Base-by-base conservation (phyloP, 1,140 invertebrate genomes). In the Caenorhabditis inopinata region DNA sequence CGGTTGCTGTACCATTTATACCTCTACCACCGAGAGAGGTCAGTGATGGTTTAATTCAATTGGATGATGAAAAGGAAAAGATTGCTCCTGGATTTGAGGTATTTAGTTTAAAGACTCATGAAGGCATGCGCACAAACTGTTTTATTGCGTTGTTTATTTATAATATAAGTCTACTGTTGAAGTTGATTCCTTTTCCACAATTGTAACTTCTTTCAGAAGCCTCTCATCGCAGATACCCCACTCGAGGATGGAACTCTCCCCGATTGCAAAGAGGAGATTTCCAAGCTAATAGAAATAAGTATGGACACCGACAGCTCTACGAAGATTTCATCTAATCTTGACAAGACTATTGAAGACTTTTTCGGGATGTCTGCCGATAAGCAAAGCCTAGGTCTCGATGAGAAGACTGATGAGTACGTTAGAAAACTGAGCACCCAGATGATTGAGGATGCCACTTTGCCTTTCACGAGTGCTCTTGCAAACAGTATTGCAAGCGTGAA, bases 401-500 rank as follows among this genome's bases (percentile, higher is more conserved):
- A 68, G 58, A 68, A 68, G 32, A 68, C 58, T 1, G 58, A 68
- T 21, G 58, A 68, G n/a, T 68, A 38, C 12, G 58, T 68, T 35
- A 29, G 58, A 68, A 68, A 68, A 18, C 32, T 68, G 58, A 68
- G 58, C 32, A 68, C 35, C 38, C 58, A 68, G n/a, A 68, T 68
- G 58, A 38, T 68, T 21, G 32, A 68, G n/a, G 58, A 68, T 9
- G 58, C 58, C 16, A 68, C 58, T 11, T 2, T 68, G 29, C 58
- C 58, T 9, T 68, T 68, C 58, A 68, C 58, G 5, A 68, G 58
- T 21, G 58, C 58, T 6, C 32, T 68, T 21, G 58, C 58, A 4
- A 68, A 18, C 32, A 38, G 32, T 9, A 68, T 68, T 21, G 58
- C 38, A 1, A 32, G 9, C 11, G 29, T 29, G 14, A 68, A 68